Conservation (phyloP, 2,888 invertebrate species). For the Napeogenes inachia region DNA sequence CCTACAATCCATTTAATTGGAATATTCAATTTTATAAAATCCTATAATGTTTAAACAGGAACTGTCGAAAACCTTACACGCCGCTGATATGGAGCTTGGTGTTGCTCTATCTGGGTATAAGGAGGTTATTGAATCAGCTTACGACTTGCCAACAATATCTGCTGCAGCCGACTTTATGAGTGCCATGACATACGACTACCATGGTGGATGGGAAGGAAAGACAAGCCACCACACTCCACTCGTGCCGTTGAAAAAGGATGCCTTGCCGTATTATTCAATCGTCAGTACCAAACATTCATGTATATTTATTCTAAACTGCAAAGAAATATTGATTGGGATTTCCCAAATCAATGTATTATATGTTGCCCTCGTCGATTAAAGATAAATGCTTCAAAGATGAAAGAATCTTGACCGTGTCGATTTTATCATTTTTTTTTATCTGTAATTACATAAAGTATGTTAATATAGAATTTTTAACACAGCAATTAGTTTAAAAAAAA, state of each 20-base stretch:
- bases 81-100: slow-evolving; percentile 84
- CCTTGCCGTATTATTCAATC: slow-evolving; percentile 85
- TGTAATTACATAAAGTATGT: no score
- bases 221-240: slow-evolving; percentile 91
- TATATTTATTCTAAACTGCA: no score
- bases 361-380: no score
- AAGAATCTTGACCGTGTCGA: no score
- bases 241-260: slow-evolving; percentile 80
- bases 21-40: no score
- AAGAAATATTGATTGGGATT: no score
- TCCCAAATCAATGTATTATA: no score
- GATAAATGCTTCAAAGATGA: no score
- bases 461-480: no score
- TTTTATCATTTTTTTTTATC: no score
- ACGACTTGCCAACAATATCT: slow-evolving; percentile 85
- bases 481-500: no score
- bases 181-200: slow-evolving; percentile 93
- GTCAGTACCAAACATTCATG: slow-evolving; percentile 61
- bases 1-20: slow-evolving; percentile 4
- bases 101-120: slow-evolving; percentile 93
- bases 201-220: slow-evolving; percentile 90
- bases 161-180: slow-evolving; percentile 86
- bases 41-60: slow-evolving; percentile 64
- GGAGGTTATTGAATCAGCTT: slow-evolving; percentile 91
- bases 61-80: slow-evolving; percentile 80